Evolutionary conservation across 1,140 invertebrate genomes (phyloP).

Genomic region (Trachymyrmex cornetzi): DNA sequence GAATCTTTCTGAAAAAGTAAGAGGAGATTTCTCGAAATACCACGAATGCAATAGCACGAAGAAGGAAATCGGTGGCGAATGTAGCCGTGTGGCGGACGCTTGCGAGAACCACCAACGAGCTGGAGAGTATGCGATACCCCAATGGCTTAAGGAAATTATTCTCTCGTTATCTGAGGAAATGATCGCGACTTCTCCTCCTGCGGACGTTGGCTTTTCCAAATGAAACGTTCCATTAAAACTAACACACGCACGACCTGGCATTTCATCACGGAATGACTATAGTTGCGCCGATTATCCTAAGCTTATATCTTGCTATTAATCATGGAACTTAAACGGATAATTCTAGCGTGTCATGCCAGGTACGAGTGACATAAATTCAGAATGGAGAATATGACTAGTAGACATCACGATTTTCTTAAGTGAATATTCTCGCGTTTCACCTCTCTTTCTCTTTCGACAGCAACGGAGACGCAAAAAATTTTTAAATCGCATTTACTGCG

Average conservation of each 20-base stretch:
- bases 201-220: neutral
- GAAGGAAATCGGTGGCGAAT: slow-evolving; percentile 22
- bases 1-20: neutral
- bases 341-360: neutral
- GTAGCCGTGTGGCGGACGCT: slow-evolving; percentile 28
- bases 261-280: neutral
- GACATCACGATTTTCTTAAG: neutral
- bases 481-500: neutral
- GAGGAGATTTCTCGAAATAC: neutral
- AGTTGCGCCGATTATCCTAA: slow-evolving; percentile 13
- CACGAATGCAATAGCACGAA: neutral
- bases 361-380: neutral
- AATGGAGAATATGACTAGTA: neutral
- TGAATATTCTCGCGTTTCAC: neutral
- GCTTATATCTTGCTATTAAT: neutral
- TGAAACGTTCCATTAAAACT: neutral
- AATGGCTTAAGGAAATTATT: slow-evolving; percentile 28
- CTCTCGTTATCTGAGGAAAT: slow-evolving; percentile 26
- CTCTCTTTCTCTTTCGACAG: neutral
- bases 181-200: neutral
- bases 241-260: neutral
- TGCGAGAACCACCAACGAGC: neutral
- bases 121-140: neutral
- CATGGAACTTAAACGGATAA: neutral
- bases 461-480: neutral